Base-by-base conservation (phyloP, 2,888 invertebrate species). In the Cyclophora punctaria region DNA sequence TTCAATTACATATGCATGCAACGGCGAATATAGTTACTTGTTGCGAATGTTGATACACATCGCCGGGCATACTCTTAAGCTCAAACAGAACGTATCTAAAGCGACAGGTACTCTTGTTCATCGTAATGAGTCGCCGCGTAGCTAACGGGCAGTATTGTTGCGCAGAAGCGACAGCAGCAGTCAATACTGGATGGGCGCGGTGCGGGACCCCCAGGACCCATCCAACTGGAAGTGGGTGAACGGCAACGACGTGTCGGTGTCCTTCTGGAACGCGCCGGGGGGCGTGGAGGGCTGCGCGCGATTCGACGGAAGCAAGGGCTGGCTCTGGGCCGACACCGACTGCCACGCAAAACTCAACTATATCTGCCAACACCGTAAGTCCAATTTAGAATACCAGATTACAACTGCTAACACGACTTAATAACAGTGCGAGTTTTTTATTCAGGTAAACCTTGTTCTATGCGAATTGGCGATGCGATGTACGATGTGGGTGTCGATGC, bases 101-200 rank as follows among this genome's bases (percentile, higher is more conserved):
- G 20, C 20, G 20, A 20, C 20, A 20, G 20, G 20, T 20, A 20
- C 20, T 20, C 20, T 20, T 20, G 20, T 20, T 20, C 20, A 20
- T 37, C 5, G 37, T 37, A 37, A 37, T 37, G 37, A 37, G 37
- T 37, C 37, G 37, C 37, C 37, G 37, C 33, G 44, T 34, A 33
- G 6, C 5, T 50, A 50, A 55, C 35, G 5, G n/a, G 41, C 5
- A 45, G 40, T 58, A 57, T 60, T 59, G 50, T 69, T 69, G 55
- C 49, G 44, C 83, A 92, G 95, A 71, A 96, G 95, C 71, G 97
- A 97, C 82, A 94, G 95, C 34, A 95, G 94, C 71, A 97, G 96
- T 52, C 96, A 97, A 65, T 97, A 97, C 78, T 97, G 97, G 97
- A 94, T 97, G 94, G 97, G 97, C 0, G 96, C 96, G 0, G 92